A percentile compares a stretch with the other conserved stretches of the same genome.
These are phyloP conservation scores for Siphamia tubifer DNA, from an alignment of 2,113 vertebrate species.

Conservation along the genomic window DNA sequence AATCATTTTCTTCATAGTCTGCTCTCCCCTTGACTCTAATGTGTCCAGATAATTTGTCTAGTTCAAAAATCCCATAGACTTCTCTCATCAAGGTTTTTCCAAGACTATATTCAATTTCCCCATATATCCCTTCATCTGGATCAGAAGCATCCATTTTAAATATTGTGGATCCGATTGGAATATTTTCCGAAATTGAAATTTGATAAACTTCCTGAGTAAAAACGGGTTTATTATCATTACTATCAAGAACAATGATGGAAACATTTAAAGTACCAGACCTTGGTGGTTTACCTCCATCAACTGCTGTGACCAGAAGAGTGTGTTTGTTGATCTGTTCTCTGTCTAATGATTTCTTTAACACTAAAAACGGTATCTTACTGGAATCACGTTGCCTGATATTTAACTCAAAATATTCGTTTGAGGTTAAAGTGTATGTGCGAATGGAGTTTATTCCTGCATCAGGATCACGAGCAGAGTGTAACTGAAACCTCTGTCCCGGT, in stretches of 20 bases:
- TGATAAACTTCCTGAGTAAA: constrained; percentile 55
- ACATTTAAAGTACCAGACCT: constrained; percentile 51
- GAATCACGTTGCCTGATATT: constrained; percentile 35
- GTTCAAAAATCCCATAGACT: constrained; percentile 19
- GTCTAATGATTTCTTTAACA: constrained; percentile 57
- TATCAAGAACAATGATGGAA: constrained; percentile 61
- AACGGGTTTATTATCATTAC: constrained; percentile 62
- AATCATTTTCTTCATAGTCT: constrained; percentile 14
- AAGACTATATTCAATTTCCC: constrained; percentile 46
- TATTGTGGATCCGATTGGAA: not conserved
- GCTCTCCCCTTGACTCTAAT: constrained; percentile 12
- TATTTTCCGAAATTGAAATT: constrained; percentile 48
- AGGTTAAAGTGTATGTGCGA: constrained; percentile 50
- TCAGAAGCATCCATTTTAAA: constrained; percentile 33
- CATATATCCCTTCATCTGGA: constrained; percentile 31
- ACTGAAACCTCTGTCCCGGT: constrained; percentile 73
- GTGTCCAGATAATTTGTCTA: constrained; percentile 60
- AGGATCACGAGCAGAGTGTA: constrained; percentile 76
- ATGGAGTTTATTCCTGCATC: constrained; percentile 66
- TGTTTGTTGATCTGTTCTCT: constrained; percentile 44
- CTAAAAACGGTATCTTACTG: constrained; percentile 55
- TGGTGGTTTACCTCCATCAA: constrained; percentile 65
- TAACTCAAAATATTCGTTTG: constrained; percentile 65
- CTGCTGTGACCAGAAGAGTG: constrained; percentile 33
- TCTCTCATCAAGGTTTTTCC: constrained; percentile 16